Evolutionary conservation across 2,113 vertebrate species (phyloP).

Genomic region (Leucopsar rothschildi): DNA sequence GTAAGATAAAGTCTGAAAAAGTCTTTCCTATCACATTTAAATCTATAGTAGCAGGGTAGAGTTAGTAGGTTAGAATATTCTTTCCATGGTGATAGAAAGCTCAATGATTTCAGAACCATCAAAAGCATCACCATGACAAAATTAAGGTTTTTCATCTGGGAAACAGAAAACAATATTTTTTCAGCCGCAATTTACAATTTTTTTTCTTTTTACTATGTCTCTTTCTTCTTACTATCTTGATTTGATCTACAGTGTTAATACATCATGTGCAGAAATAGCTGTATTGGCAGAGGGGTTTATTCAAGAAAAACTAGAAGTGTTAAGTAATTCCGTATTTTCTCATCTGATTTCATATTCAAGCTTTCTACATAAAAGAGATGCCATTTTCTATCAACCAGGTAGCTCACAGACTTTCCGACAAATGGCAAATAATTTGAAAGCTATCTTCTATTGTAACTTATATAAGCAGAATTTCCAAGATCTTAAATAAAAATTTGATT

Average conservation of each 20-base stretch:
- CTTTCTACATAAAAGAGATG: background rate
- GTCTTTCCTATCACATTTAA: background rate
- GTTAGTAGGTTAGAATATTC: background rate
- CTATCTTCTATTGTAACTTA: background rate
- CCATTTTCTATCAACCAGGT: background rate
- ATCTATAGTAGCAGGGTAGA: background rate
- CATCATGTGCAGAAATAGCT: background rate
- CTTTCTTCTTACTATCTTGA: background rate
- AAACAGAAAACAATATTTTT: background rate
- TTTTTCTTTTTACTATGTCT: background rate
- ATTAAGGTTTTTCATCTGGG: fast-evolving
- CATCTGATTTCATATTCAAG: background rate
- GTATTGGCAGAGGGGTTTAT: background rate
- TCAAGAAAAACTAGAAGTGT: background rate
- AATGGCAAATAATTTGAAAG: background rate
- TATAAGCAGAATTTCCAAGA: background rate
- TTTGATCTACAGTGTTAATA: background rate
- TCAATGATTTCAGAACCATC: background rate
- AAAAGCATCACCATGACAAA: background rate
- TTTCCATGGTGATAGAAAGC: background rate
- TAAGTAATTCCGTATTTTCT: background rate
- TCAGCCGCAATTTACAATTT: background rate
- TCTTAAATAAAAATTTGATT: background rate
- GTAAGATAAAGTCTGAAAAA: background rate
- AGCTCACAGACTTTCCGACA: background rate